Conservation (phyloP, 2,113 vertebrate genomes). For the Apaloderma vittatum region DNA sequence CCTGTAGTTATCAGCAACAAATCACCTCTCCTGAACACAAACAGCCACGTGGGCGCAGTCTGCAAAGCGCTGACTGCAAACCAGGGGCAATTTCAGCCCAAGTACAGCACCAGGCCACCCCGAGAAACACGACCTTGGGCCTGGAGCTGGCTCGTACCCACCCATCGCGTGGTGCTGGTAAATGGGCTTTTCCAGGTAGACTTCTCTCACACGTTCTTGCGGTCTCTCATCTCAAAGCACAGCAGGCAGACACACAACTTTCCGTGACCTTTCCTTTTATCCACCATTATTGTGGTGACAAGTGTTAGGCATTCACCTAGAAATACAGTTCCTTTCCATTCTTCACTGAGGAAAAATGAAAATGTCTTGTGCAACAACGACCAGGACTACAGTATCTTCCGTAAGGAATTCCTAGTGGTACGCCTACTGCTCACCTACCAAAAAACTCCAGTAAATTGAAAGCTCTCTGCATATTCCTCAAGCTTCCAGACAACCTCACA, state of each 20-base stretch:
- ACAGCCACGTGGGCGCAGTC: neutral
- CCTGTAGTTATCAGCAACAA: neutral
- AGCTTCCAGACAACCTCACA: neutral
- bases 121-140: neutral
- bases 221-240: neutral
- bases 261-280: neutral
- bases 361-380: neutral
- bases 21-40: neutral
- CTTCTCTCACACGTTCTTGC: neutral
- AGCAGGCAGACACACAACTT: neutral
- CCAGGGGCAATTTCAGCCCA: neutral
- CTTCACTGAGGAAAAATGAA: neutral
- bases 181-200: neutral
- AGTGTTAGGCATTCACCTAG: neutral
- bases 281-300: neutral
- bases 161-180: neutral
- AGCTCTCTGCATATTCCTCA: neutral
- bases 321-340: neutral
- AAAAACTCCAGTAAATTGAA: rapidly evolving
- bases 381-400: neutral
- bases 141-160: neutral
- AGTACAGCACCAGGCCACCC: neutral
- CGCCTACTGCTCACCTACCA: neutral
- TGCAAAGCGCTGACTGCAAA: neutral
- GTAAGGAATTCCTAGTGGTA: neutral